Base-by-base conservation (phyloP, 1,140 invertebrate genomes). In the Phymastichus coffea region DNA sequence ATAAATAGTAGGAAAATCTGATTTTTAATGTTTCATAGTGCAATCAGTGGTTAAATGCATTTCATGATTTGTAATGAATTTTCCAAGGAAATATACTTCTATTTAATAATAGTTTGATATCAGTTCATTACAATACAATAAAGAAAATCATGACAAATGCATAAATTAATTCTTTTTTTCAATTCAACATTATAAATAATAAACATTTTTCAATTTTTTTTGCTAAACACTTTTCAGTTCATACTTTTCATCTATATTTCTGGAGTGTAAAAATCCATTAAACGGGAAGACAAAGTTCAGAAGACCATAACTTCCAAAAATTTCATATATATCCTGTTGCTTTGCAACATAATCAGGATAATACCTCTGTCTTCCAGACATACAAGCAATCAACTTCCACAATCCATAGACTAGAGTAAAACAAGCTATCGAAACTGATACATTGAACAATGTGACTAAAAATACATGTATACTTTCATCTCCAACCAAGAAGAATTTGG, bases 261-360 rank as follows among this genome's bases (percentile, higher is more conserved):
- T 63, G n/a, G 61, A 66, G 23, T 71, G 60, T 51, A 70, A 43
- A 33, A 73, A 65, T 40, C 70, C 73, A 35, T 73, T 73, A 10
- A 70, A 71, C 0, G 71, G 71, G 37, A 75, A 75, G 2, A 75
- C 56, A 37, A 73, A 44, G 38, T 75, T 75, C 4, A 51, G 68
- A 17, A 71, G 30, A 41, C 73, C 67, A 48, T 75, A 74, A 51
- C 63, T 74, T 12, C 72, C 72, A 60, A 74, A 74, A 30, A 74
- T 68, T 30, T 74, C 67, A 19, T 43, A 59, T 1, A 73, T 17
- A 52, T 55, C 57, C 48, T 71, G 65, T 44, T 44, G 14, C 22
- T 69, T 49, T 60, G 60, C 7, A 57, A 48, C 15, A n/a, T n/a
- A n/a, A 64, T 41, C 14, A 66, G 65, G 17, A 61, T 59, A 44